Evolutionary conservation across 2,888 invertebrate genomes (phyloP).

Genomic region (Philonicus albiceps): DNA sequence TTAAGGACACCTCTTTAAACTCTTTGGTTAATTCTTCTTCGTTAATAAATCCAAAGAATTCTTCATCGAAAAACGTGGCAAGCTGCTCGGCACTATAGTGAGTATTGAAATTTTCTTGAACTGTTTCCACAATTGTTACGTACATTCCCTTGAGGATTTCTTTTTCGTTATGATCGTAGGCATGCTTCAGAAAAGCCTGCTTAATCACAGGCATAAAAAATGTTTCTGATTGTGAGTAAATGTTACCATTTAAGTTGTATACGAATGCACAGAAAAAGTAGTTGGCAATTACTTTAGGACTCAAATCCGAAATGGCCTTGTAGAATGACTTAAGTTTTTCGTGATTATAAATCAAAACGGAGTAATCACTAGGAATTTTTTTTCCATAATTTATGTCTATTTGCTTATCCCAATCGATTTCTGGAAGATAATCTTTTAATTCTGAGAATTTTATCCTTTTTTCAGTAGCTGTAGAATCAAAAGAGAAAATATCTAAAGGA

Average conservation of each 20-base stretch:
- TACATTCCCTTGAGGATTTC: neutral
- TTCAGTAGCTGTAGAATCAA: no score
- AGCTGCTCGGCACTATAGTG: neutral
- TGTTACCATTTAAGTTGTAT: neutral
- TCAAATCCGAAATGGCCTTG: neutral
- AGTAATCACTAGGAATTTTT: neutral
- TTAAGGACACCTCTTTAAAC: neutral
- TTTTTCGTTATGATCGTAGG: neutral
- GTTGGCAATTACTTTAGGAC: neutral
- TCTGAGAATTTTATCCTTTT: neutral
- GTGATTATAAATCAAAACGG: neutral
- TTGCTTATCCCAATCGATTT: neutral
- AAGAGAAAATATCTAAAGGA: no score
- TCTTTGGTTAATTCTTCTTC: neutral
- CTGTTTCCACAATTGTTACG: neutral
- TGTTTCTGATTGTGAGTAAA: neutral
- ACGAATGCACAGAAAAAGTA: neutral
- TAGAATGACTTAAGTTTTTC: neutral
- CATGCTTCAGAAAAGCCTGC: neutral
- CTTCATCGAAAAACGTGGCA: neutral
- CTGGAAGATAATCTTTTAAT: neutral
- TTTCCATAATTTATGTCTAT: neutral
- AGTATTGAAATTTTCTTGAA: neutral
- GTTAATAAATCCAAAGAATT: neutral
- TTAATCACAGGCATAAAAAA: neutral